Evolutionary conservation across 1,140 invertebrate genomes (phyloP), one percentile per base, ranked within the genome.

Genomic region (Eumeta japonica): DNA sequence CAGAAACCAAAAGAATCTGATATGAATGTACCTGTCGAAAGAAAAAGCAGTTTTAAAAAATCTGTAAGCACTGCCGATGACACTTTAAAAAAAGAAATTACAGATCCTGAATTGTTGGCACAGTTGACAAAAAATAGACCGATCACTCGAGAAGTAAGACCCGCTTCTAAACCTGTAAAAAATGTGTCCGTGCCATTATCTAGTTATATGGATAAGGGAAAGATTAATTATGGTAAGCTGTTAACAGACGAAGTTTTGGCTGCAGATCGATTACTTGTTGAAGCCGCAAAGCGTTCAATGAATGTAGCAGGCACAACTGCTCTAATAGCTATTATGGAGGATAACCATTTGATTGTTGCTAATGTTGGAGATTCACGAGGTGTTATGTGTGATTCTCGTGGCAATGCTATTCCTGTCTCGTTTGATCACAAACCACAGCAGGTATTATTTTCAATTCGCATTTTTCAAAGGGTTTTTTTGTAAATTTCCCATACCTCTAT

Each of bases 351-450:
- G 30, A 87, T 91, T 43, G 92, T 97, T 15, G 94, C 93, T 4
- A 97, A 97, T 82, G 92, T 97, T 16, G 94, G 94, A 5, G 94
- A 98, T 67, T 97, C 94, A 0, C 78, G 94, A 49, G 94, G 92
- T 20, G 92, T 98, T 0, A 91, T 97, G 84, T 95, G 90, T 75
- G 92, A 96, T 75, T 81, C 80, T 27, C 84, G 88, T 61, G 92
- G 92, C 10, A 89, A 88, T 66, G 87, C 87, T 3, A 91, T 97
- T 46, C 92, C 93, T 31, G 77, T 97, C 5, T 96, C 94, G 10
- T 94, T 94, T 72, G 94, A 97, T 67, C 94, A 98, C 57, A 97
- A 97, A 78, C 94, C 94, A 16, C 90, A 95, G 63, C 88, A 92
- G 80, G 90, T 93, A 76, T 42, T 43, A 37, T 32, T 7, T 24